A percentile compares a stretch with the other conserved stretches of the same genome.
These are phyloP conservation scores for Eupithecia subfuscata DNA, from an alignment of 2,888 invertebrate genomes.

Conservation along the genomic window DNA sequence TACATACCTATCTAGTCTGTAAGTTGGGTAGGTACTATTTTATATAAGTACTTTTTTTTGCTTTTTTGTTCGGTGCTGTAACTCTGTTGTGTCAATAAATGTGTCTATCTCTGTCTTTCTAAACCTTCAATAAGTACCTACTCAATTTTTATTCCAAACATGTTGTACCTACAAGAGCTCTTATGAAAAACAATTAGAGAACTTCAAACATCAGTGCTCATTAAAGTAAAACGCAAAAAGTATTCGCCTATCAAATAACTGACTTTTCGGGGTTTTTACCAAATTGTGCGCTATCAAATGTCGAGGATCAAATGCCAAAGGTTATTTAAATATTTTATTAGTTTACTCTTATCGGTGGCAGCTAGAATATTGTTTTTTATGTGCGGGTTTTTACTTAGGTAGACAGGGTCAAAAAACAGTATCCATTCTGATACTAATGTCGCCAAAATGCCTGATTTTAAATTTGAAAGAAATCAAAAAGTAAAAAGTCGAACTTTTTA, in stretches of 20 bases:
- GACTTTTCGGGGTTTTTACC: not conserved
- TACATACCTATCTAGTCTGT: too few relatives aligned
- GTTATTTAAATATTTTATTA: conserved; percentile 1
- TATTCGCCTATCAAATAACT: not conserved
- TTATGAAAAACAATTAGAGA: not conserved
- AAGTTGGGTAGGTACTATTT: too few relatives aligned
- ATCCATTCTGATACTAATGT: not conserved
- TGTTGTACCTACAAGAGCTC: too few relatives aligned
- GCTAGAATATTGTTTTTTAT: not conserved
- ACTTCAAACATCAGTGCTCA: not conserved
- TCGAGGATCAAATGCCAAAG: conserved; percentile 8
- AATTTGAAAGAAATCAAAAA: not conserved
- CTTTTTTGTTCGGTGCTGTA: too few relatives aligned
- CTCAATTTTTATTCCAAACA: too few relatives aligned
- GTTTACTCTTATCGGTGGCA: conserved; percentile 2
- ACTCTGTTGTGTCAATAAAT: too few relatives aligned
- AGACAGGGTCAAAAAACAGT: not conserved
- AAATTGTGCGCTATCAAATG: not conserved
- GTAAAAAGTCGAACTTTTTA: too few relatives aligned
- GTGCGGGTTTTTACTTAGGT: not conserved
- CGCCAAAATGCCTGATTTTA: not conserved
- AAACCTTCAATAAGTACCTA: too few relatives aligned
- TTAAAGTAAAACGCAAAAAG: not conserved
- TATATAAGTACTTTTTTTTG: too few relatives aligned
- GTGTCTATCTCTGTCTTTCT: too few relatives aligned